A percentile compares a stretch with the other conserved stretches of the same genome.
Evolutionary conservation across 2,888 invertebrate genomes (phyloP).

Genomic region (Melitaea athalia): DNA sequence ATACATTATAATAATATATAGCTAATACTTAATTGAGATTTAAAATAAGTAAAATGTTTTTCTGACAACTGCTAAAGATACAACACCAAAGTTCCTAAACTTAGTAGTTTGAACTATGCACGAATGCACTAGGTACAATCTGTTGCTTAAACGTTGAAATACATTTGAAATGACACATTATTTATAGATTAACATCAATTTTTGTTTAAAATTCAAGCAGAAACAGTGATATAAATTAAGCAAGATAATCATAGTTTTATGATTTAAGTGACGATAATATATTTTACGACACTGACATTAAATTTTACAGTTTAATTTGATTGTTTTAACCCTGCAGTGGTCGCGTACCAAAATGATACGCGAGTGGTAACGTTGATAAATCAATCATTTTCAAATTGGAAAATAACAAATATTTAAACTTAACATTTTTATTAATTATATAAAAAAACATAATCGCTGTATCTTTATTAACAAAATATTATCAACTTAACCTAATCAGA

Average conservation of each 20-base stretch:
- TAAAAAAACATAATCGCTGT: no score
- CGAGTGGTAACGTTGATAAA: no score
- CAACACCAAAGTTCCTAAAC: conserved; percentile 17
- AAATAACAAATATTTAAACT: no score
- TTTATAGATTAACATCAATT: neutral
- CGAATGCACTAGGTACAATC: conserved; percentile 19
- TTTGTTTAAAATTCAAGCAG: neutral
- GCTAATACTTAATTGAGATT: conserved; percentile 1
- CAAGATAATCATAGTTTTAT: neutral
- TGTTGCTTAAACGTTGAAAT: conserved; percentile 22
- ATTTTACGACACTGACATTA: neutral
- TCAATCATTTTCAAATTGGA: no score
- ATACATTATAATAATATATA: neutral
- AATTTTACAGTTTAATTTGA: neutral
- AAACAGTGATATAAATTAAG: neutral
- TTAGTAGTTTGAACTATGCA: conserved; percentile 23
- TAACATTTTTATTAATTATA: no score
- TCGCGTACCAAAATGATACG: no score
- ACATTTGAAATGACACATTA: conserved; percentile 6
- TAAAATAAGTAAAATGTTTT: conserved; percentile 12
- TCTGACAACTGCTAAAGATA: conserved; percentile 14
- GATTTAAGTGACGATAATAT: neutral
- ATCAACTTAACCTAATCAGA: no score
- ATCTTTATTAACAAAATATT: no score
- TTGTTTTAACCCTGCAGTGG: neutral